Evolutionary conservation across 2,888 invertebrate species (phyloP).

Genomic region (Tetranychus truncatus): DNA sequence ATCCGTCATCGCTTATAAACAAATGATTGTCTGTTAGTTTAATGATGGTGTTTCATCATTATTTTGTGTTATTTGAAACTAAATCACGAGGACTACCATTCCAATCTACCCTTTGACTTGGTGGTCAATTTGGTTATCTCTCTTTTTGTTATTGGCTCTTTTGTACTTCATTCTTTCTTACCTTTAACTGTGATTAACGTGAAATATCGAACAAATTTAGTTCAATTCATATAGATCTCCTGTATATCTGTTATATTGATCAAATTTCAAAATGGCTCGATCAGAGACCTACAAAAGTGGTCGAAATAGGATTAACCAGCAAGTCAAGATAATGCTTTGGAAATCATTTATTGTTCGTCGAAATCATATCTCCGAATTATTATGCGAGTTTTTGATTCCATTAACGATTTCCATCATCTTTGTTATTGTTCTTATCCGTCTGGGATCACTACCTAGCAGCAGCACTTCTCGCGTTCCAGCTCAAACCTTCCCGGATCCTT

Average conservation of each 20-base stretch:
- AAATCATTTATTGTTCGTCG: conserved; percentile 15
- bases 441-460: neutral
- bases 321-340: conserved; percentile 15
- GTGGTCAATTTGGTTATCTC: too few species aligned
- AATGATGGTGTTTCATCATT: too few species aligned
- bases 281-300: neutral
- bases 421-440: neutral
- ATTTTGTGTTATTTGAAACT: too few species aligned
- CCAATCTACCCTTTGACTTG: too few species aligned
- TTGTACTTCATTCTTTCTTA: too few species aligned
- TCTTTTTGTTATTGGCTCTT: too few species aligned
- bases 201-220: neutral
- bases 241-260: neutral
- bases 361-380: conserved; percentile 13
- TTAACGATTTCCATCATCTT: neutral
- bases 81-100: too few species aligned
- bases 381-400: conserved; percentile 17
- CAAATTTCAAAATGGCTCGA: neutral
- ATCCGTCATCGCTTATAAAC: too few species aligned
- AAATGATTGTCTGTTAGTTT: too few species aligned
- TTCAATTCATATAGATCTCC: neutral
- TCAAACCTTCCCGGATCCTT: neutral
- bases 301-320: neutral
- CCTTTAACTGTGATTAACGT: neutral
- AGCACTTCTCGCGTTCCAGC: neutral